Conservation (phyloP, 2,113 vertebrate genomes). For the Sialia sialis region DNA sequence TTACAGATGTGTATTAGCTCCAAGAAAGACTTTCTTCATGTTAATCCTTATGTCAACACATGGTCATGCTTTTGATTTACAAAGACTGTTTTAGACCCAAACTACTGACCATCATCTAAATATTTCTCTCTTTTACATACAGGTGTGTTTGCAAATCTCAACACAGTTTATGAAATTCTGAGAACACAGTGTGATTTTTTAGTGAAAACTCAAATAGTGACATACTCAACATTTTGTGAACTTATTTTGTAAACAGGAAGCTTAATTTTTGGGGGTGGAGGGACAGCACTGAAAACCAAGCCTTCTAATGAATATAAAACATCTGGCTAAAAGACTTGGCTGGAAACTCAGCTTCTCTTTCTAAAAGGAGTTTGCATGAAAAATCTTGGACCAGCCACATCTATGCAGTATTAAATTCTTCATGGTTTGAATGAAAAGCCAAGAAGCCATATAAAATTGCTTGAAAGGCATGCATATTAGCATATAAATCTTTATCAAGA, state of each 20-base stretch:
- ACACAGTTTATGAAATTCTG: background rate
- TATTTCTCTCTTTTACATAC: background rate
- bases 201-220: background rate
- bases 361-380: background rate
- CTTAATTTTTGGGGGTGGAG: rapidly evolving
- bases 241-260: background rate
- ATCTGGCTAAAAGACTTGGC: background rate
- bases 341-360: background rate
- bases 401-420: background rate
- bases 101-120: background rate
- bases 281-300: background rate
- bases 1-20: background rate
- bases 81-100: background rate
- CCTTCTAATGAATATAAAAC: background rate
- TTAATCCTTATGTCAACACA: background rate
- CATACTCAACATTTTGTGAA: background rate
- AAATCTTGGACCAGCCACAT: background rate
- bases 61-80: background rate
- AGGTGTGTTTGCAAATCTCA: background rate
- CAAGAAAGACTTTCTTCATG: background rate
- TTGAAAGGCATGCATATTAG: background rate
- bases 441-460: background rate
- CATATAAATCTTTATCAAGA: background rate
- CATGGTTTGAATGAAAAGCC: background rate
- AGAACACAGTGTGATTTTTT: background rate